Percentiles rank a stretch among this genome's conserved stretches.
Conservation (phyloP, 2,888 invertebrate species). For the Apodemia zela region DNA sequence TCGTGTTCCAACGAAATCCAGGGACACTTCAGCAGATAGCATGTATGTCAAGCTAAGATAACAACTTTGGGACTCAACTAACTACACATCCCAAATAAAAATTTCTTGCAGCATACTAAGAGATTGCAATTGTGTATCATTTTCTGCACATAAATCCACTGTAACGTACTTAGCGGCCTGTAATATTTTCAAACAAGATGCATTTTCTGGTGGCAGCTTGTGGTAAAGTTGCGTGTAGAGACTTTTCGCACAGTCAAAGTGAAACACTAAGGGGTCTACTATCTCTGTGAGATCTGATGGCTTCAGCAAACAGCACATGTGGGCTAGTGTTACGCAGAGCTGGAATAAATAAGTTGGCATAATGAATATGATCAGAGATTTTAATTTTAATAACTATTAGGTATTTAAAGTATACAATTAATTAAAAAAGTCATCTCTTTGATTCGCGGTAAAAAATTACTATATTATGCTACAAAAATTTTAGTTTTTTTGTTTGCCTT, state of each 20-base stretch:
- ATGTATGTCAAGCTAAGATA: too few species aligned
- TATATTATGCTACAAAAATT: too few species aligned
- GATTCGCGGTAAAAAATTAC: too few species aligned
- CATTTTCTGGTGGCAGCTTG: conserved; percentile 63
- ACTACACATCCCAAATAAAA: conserved; percentile 67
- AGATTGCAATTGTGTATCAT: conserved; percentile 56
- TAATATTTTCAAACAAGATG: conserved; percentile 61
- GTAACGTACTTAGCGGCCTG: conserved; percentile 74
- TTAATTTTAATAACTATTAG: too few species aligned
- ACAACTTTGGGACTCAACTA: too few species aligned
- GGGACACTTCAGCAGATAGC: too few species aligned
- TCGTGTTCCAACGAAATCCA: too few species aligned
- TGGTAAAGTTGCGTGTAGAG: conserved; percentile 60
- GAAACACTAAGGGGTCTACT: conserved; percentile 68
- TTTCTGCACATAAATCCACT: conserved; percentile 52
- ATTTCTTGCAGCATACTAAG: conserved; percentile 68
- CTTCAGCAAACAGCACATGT: conserved; percentile 82
- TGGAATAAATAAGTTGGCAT: conserved; percentile 45
- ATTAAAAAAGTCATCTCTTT: too few species aligned
- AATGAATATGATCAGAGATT: not conserved
- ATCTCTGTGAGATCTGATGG: conserved; percentile 80
- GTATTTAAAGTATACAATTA: too few species aligned
- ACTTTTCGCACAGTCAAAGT: conserved; percentile 62
- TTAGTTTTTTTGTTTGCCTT: too few species aligned
- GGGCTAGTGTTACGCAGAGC: conserved; percentile 87